These are phyloP conservation scores for Catocala fraxini DNA, from an alignment of 2,888 invertebrate genomes.

Conservation along the genomic window DNA sequence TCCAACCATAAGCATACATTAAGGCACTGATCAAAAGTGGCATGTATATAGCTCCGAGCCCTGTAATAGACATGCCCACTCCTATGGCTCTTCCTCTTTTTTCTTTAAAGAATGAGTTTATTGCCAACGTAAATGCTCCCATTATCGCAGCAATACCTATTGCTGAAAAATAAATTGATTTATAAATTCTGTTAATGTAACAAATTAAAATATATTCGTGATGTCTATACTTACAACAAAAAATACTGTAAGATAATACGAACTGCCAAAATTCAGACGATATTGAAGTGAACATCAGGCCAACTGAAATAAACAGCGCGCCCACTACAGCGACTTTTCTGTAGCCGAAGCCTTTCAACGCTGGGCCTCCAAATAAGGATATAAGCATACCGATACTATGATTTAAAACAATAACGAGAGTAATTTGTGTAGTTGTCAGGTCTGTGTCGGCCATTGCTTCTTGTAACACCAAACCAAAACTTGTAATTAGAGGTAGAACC, in stretches of 20 bases:
- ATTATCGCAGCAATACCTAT: conserved; percentile 88
- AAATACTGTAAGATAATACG: conserved; percentile 89
- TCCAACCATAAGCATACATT: conserved; percentile 85
- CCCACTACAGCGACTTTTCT: conserved; percentile 89
- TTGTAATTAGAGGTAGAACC: conserved; percentile 88
- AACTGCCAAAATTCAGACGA: conserved; percentile 87
- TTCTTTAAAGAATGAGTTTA: conserved; percentile 89
- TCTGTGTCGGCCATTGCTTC: conserved; percentile 87
- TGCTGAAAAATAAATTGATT: conserved; percentile 81
- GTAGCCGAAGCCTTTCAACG: conserved; percentile 89
- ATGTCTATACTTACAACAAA: conserved; percentile 88
- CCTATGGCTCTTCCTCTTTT: conserved; percentile 89
- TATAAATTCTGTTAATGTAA: too few species aligned
- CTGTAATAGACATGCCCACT: conserved; percentile 89
- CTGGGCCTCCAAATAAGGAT: conserved; percentile 89
- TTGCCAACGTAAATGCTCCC: conserved; percentile 89
- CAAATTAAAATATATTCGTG: not conserved
- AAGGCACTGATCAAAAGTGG: conserved; percentile 88
- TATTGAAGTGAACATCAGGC: conserved; percentile 88
- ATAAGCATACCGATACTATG: conserved; percentile 90
- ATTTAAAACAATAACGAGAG: conserved; percentile 89
- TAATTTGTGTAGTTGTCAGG: conserved; percentile 88
- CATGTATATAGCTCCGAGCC: conserved; percentile 90
- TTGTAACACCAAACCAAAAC: conserved; percentile 90
- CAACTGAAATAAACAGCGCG: conserved; percentile 83